phyloP scores from a whole-genome alignment of 2,113 vertebrate genomes.

The Brienomyrus brachyistius region DNA sequence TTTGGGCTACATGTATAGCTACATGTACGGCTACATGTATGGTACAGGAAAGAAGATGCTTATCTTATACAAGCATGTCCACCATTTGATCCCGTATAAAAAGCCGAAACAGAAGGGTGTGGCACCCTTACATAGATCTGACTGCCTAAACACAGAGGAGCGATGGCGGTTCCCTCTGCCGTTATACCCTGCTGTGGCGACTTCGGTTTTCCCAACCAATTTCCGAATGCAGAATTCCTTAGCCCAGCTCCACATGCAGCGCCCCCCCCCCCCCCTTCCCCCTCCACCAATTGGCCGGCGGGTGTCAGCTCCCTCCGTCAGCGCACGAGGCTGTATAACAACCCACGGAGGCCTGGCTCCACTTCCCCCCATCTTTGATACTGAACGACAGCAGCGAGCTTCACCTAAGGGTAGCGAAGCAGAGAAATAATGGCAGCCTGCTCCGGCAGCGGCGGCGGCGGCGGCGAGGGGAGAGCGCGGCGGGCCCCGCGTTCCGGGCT shows the following conservation, averaged over 20 bases:
- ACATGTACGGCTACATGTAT: neutral
- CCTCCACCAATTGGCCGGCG: constrained; percentile 42
- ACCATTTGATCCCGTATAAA: neutral
- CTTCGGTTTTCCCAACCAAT: neutral
- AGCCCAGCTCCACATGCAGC: constrained; percentile 25
- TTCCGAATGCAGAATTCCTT: constrained; percentile 15
- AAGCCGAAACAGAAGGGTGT: neutral
- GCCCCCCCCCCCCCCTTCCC: constrained; percentile 27
- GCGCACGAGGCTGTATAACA: constrained; percentile 74
- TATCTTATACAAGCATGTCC: neutral
- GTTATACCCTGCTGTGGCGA: neutral
- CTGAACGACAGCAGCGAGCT: constrained; percentile 78
- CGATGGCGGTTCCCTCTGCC: neutral
- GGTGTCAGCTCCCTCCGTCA: constrained; percentile 58
- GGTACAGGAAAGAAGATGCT: neutral
- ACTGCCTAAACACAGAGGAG: neutral
- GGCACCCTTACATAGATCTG: neutral
- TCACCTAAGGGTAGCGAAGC: constrained; percentile 96
- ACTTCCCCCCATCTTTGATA: constrained; percentile 78
- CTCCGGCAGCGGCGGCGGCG: constrained; percentile 66
- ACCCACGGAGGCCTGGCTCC: constrained; percentile 61
- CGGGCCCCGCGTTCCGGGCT: constrained; percentile 79
- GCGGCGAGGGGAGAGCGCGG: constrained; percentile 71
- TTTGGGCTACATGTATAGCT: neutral
- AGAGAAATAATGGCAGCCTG: constrained; percentile 86